Conservation (phyloP, 2,797 vertebrate species). For the Clamator glandarius region DNA sequence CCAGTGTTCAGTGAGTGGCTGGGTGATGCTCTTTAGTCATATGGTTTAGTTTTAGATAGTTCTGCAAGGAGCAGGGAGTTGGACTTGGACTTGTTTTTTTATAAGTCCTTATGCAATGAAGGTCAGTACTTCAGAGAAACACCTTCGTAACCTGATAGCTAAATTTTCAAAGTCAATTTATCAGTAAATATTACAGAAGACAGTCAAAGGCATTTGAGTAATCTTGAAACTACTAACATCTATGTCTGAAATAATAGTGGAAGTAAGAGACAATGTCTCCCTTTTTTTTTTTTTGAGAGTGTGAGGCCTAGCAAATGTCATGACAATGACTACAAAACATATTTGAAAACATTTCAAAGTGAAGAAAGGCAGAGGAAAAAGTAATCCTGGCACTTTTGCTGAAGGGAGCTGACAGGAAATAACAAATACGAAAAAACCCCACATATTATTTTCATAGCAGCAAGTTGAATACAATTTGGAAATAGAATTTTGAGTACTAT, state of each 20-base stretch:
- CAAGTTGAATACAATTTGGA: slow-evolving; percentile 48
- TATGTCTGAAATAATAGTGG: neutral
- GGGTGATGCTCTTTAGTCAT: neutral
- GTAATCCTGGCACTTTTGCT: slow-evolving; percentile 9
- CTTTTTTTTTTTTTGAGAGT: neutral
- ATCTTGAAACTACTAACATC: neutral
- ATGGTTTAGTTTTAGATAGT: neutral
- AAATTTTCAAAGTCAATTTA: neutral
- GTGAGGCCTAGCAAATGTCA: slow-evolving; percentile 14
- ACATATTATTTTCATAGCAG: slow-evolving; percentile 33
- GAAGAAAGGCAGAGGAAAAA: slow-evolving; percentile 33
- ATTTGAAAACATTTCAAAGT: slow-evolving; percentile 54
- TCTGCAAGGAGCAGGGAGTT: neutral
- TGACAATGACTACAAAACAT: slow-evolving; percentile 1
- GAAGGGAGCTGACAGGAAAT: slow-evolving; percentile 46
- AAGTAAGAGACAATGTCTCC: neutral
- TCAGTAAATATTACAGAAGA: neutral
- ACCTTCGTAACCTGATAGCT: neutral
- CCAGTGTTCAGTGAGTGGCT: neutral
- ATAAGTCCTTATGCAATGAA: neutral
- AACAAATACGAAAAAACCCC: slow-evolving; percentile 3
- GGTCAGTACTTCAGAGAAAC: neutral
- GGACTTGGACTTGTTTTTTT: neutral
- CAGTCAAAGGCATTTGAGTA: neutral
- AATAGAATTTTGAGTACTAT: slow-evolving; percentile 57